Base-by-base conservation (phyloP, 2,888 invertebrate genomes). In the Leptopilina myrica region DNA sequence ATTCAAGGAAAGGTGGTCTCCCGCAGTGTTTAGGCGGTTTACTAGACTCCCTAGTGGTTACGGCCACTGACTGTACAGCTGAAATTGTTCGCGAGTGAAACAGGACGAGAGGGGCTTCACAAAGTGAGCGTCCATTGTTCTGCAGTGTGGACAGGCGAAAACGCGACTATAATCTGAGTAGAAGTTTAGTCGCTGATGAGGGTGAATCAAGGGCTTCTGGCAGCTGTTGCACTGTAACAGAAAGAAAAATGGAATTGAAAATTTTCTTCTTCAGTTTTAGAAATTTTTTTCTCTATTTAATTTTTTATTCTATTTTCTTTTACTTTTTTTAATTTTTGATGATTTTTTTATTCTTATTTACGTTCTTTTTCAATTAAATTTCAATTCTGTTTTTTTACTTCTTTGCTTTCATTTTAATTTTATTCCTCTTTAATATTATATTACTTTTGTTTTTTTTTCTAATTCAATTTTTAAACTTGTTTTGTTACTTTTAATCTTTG, bases 111-210 rank as follows among this genome's bases (percentile, higher is more conserved):
- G 93, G 77, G 97, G 96, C 93, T 98, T 98, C 87, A 98, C 97
- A 93, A 98, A 98, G 93, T 99, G 98, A 79, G 96, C 96, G 93
- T 98, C 98, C 88, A 96, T 94, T 77, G 95, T 95, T 88, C 96
- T 95, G 94, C 98, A 99, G 92, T 96, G 96, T 59, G 97, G 97
- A 92, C 99, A 99, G 86, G 96, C 95, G 90, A 97, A 95, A 88
- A 96, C 95, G 91, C 97, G 97, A 91, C 97, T 97, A 93, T 98
- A 98, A 93, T 98, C 98, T 88, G 98, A 98, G 94, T 97, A 99
- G 94, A 95, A 97, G 93, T 96, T 97, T 86, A 98, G 93, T 90
- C 96, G 95, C 92, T 96, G 96, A 90, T 96, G 96, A 14, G 97
- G 96, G 92, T 96, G 96, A 87, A 98, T 95, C 82, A 98, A 95